Evolutionary conservation across 2,888 invertebrate species (phyloP).

Genomic region (Dasypolia templi): DNA sequence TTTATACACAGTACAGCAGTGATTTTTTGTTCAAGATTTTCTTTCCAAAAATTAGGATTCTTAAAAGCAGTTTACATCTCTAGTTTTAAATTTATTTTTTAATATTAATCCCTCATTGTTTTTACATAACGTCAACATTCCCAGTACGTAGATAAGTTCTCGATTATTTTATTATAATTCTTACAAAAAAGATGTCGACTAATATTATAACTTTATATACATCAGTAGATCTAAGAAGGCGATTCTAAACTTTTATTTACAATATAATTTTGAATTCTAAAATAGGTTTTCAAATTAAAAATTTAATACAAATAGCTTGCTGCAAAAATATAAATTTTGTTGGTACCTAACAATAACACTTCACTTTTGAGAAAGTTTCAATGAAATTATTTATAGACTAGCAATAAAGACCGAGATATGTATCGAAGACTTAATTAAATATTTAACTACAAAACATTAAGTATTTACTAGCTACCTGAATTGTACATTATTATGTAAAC

Average conservation of each 20-base stretch:
- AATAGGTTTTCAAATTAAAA: constrained; percentile 65
- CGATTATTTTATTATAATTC: constrained; percentile 55
- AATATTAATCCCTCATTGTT: constrained; percentile 57
- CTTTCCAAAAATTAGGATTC: constrained; percentile 55
- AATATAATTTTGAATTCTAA: constrained; percentile 70
- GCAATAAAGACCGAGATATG: constrained; percentile 74
- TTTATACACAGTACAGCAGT: constrained; percentile 41
- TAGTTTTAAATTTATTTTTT: constrained; percentile 40
- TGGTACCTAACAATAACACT: constrained; percentile 65
- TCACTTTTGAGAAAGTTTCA: constrained; percentile 56
- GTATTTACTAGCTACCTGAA: constrained; percentile 70
- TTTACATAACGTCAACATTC: constrained; percentile 57
- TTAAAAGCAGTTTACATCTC: constrained; percentile 59
- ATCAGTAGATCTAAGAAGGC: constrained; percentile 85
- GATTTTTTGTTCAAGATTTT: constrained; percentile 35
- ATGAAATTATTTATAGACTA: constrained; percentile 58
- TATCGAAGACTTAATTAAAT: constrained; percentile 75
- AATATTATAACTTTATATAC: constrained; percentile 77
- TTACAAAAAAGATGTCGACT: constrained; percentile 72
- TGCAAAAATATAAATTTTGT: constrained; percentile 73
- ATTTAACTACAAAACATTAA: constrained; percentile 70
- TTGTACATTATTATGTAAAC: constrained; percentile 60
- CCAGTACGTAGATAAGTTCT: constrained; percentile 63
- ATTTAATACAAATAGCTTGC: constrained; percentile 61
- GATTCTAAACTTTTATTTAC: constrained; percentile 82